Evolutionary conservation across 2,888 invertebrate genomes (phyloP).

Genomic region (Stenodema calcarata): DNA sequence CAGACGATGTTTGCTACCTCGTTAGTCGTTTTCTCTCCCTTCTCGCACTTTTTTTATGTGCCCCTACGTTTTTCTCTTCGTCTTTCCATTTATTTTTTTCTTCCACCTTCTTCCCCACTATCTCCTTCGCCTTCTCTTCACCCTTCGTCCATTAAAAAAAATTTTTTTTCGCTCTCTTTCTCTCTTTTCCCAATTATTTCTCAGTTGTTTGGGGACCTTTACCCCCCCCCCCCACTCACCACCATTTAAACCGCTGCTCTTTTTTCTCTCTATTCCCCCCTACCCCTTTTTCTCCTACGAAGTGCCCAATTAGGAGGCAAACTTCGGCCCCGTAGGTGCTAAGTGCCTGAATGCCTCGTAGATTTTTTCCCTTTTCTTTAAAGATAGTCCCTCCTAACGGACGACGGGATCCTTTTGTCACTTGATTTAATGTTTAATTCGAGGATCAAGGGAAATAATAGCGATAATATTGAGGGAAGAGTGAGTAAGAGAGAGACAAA

Average conservation of each 20-base stretch:
- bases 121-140: background rate
- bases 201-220: conserved; percentile 6
- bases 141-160: background rate
- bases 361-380: background rate
- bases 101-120: background rate
- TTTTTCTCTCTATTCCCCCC: background rate
- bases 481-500: background rate
- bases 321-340: conserved; percentile 12
- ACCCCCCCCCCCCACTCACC: background rate
- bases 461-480: background rate
- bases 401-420: background rate
- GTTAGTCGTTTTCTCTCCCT: conserved; percentile 9
- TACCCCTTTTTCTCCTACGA: background rate
- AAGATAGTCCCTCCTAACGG: background rate
- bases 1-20: conserved; percentile 43
- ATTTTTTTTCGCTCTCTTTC: background rate
- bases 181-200: conserved; percentile 8
- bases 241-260: no score
- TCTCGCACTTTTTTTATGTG: background rate
- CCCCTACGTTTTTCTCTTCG: background rate
- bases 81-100: background rate
- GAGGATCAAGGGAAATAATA: background rate
- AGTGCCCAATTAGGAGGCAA: conserved; percentile 33
- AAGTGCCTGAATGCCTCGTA: conserved; percentile 11
- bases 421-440: conserved; percentile 26